These are phyloP conservation scores for Sinocyclocheilus rhinocerous DNA, from an alignment of 2,113 vertebrate genomes.

Conservation along the genomic window DNA sequence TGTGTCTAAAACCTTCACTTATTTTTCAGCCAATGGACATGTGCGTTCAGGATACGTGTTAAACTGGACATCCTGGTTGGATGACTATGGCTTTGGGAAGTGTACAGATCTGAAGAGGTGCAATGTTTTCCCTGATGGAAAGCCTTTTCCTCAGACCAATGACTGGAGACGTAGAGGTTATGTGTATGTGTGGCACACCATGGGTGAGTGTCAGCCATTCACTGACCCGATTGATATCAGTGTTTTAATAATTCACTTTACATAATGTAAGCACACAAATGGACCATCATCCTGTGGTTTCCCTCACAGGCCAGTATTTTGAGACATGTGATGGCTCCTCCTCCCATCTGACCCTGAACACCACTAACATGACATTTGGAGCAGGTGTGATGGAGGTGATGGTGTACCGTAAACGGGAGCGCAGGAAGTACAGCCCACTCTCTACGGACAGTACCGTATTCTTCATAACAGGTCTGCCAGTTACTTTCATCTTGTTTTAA, in stretches of 20 bases:
- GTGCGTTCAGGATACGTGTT: constrained; percentile 75
- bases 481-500: neutral
- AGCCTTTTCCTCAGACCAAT: constrained; percentile 80
- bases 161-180: constrained; percentile 84
- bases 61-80: constrained; percentile 86
- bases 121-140: constrained; percentile 87
- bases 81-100: constrained; percentile 78
- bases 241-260: neutral
- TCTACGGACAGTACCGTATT: constrained; percentile 77
- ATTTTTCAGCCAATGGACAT: constrained; percentile 70
- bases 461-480: constrained; percentile 82
- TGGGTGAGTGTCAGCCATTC: constrained; percentile 72
- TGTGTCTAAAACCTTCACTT: neutral
- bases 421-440: constrained; percentile 75
- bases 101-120: constrained; percentile 67
- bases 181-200: constrained; percentile 88
- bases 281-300: neutral
- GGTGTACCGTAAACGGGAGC: constrained; percentile 82
- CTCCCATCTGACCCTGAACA: constrained; percentile 83
- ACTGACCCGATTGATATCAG: neutral
- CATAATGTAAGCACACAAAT: neutral
- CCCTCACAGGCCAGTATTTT: constrained; percentile 84
- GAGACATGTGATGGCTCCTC: constrained; percentile 82
- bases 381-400: constrained; percentile 85
- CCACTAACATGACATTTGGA: constrained; percentile 82